phyloP scores from a whole-genome alignment of 53 echinoderm and acorn worm species.

The Henricia sp. region DNA sequence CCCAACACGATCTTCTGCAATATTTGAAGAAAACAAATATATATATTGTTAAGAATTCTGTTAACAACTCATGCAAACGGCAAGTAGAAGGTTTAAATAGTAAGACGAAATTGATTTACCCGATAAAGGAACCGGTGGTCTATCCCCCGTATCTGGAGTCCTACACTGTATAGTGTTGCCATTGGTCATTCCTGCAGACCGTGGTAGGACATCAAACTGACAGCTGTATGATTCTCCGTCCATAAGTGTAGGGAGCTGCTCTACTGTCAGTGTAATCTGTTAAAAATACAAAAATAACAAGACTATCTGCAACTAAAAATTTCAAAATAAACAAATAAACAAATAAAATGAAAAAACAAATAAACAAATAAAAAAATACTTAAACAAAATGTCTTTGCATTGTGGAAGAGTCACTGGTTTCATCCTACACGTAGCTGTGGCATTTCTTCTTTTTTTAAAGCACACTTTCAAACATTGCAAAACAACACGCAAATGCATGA shows the following conservation, averaged over 20 bases:
- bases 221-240: constrained; percentile 52
- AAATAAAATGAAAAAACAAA: neutral
- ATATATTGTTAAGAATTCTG: neutral
- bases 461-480: no score
- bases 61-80: neutral
- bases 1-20: constrained; percentile 69
- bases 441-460: neutral
- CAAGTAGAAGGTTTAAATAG: neutral
- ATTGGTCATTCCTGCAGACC: neutral
- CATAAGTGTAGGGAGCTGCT: constrained; percentile 40
- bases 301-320: neutral
- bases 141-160: constrained; percentile 24
- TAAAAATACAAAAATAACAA: neutral
- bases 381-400: neutral
- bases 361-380: neutral
- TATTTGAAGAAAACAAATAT: neutral
- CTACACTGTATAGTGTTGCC: constrained; percentile 28
- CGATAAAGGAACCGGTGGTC: constrained; percentile 1
- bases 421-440: neutral
- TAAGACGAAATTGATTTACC: neutral
- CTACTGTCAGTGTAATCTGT: constrained; percentile 45
- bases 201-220: constrained; percentile 18
- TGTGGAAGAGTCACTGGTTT: neutral
- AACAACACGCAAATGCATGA: no score
- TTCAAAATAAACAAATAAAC: neutral